Base-by-base conservation (phyloP, 2,113 vertebrate genomes). In the Bubo blakistoni region DNA sequence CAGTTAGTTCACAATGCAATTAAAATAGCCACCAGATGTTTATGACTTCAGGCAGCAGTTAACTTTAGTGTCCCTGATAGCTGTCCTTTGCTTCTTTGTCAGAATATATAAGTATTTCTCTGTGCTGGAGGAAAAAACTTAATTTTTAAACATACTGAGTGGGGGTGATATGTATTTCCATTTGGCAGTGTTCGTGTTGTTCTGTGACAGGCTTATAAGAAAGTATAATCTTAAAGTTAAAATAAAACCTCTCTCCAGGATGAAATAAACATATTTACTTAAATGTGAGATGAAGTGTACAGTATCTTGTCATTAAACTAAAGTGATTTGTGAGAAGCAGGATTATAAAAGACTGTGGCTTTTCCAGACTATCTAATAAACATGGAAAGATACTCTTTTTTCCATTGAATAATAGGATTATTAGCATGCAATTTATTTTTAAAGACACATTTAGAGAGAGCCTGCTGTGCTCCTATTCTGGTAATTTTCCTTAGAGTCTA, bases 21-120 rank as follows among this genome's bases (percentile, higher is more conserved):
- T 97, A 94, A 97, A 97, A 97, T 95, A 95, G 81, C 86, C 86
- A 96, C 93, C 95, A 98, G 96, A 96, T 97, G 97, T 96, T 97
- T 96, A 91, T 95, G 79, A 91, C 94, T 97, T 95, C 72, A 95
- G 96, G 95, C 96, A 91, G 90, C 88, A 94, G 94, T 95, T 93
- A 94, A 94, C 89, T 79, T 96, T 38, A 74, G 16, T 67, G 86
- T 76, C 65, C 83, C 78, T 46, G 62, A 81, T 92, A 0, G 3
- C 71, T 91, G 74, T 93, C 81, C 59, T 96, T 84, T 6, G 15
- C 34, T 81, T 57, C 82, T 87, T 83, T 93, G 81, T 92, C 57
- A 74, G 80, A 94, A 95, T 77, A 93, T 95, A 72, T 78, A 93
- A 81, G 32, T 61, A 34, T 85, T 79, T 82, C 88, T 80, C 58